These are phyloP conservation scores for Brachionus plicatilis DNA, from an alignment of 1,140 invertebrate genomes.

Conservation along the genomic window DNA sequence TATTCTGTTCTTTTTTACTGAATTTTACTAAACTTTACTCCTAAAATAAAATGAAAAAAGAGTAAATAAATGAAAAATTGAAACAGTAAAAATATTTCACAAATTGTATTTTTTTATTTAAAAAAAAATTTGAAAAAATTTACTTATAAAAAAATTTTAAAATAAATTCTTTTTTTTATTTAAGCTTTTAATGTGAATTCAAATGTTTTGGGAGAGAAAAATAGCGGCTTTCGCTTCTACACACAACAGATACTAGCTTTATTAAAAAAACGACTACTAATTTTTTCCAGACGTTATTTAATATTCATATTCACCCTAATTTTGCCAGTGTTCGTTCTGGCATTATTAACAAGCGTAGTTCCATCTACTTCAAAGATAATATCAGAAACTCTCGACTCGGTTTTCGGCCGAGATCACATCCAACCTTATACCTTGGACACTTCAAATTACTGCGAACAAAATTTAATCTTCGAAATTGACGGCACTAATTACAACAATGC, in stretches of 20 bases:
- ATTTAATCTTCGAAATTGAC: background rate
- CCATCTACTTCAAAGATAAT: constrained; percentile 32
- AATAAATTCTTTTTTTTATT: background rate
- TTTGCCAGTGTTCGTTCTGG: background rate
- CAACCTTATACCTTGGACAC: background rate
- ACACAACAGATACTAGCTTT: background rate
- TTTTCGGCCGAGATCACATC: background rate
- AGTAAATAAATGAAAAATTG: too few relatives aligned
- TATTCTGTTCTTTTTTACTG: too few relatives aligned
- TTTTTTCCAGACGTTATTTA: background rate
- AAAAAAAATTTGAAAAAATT: too few relatives aligned
- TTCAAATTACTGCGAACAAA: background rate
- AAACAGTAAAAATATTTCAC: too few relatives aligned
- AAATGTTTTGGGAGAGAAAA: background rate
- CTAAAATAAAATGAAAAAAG: too few relatives aligned
- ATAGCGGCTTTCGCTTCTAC: background rate
- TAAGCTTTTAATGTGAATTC: constrained; percentile 16
- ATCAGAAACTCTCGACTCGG: background rate
- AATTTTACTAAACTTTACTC: too few relatives aligned
- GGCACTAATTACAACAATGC: background rate
- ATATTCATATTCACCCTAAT: background rate
- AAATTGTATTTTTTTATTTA: too few relatives aligned
- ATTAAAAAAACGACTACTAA: background rate
- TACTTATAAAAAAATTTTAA: too few relatives aligned
- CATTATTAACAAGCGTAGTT: background rate